These are phyloP conservation scores for Malacoctenus gilli DNA, from an alignment of 2,797 vertebrate genomes.

Conservation along the genomic window DNA sequence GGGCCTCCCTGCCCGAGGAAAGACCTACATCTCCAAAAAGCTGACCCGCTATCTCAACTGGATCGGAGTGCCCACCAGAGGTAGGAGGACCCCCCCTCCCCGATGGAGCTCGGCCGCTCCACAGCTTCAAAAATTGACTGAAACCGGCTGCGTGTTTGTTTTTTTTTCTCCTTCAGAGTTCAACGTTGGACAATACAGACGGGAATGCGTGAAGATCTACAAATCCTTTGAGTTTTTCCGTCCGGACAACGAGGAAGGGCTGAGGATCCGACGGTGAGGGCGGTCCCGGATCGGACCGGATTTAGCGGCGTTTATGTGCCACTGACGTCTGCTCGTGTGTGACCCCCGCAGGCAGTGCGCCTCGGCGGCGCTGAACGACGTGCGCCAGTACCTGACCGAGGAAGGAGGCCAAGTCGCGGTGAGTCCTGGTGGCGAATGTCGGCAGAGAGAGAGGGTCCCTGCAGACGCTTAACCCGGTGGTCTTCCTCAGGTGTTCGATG, in stretches of 20 bases:
- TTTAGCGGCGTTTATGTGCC: background rate
- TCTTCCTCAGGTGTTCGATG: constrained; percentile 91
- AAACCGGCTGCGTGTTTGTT: no score
- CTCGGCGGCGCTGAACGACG: constrained; percentile 90
- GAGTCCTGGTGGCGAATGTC: constrained; percentile 49
- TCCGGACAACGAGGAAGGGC: constrained; percentile 96
- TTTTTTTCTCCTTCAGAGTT: constrained; percentile 84
- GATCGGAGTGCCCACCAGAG: constrained; percentile 97
- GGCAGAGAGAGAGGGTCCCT: no score
- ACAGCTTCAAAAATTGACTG: no score
- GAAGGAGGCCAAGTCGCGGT: constrained; percentile 96
- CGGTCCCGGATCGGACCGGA: no score
- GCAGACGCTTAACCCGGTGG: background rate
- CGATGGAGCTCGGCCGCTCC: no score
- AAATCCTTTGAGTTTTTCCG: constrained; percentile 98
- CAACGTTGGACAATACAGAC: constrained; percentile 97
- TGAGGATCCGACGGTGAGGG: constrained; percentile 92
- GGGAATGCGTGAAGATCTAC: constrained; percentile 93
- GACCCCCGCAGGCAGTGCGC: constrained; percentile 88
- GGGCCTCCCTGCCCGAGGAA: constrained; percentile 95
- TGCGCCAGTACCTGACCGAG: constrained; percentile 90
- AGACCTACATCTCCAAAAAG: constrained; percentile 99
- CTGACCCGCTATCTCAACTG: constrained; percentile 98
- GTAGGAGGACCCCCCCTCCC: no score
- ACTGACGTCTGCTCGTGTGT: background rate